Base-by-base conservation (phyloP, 2,113 vertebrate species). In the Tupaia tana region DNA sequence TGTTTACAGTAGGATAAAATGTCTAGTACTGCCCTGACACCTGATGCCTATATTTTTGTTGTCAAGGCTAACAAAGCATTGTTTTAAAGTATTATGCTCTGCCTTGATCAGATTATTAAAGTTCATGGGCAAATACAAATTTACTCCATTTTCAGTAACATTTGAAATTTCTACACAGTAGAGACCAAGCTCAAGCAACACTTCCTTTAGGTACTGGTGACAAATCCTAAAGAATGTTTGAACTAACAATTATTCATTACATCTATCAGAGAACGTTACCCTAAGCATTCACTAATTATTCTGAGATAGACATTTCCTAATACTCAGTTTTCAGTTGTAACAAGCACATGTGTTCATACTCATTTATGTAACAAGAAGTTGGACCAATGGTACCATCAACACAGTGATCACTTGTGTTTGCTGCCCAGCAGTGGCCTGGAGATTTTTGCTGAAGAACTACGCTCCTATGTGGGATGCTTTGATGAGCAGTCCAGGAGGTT, bases 281-380 rank as follows among this genome's bases (percentile, higher is more conserved):
- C 34, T 93, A 71, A 95, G 24, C 56, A 31, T 80, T 63, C 90
- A 52, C 69, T 87, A 82, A 90, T 78, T 92, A 64, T 89, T 86
- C 58, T 78, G 80, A 25, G 66, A 83, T 0, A 43, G 25, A 27
- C 14, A 94, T 59, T 22, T 69, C 22, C 54, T 31, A 59, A 90
- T 14, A 61, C 43, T 34, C 31, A 83, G 71, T 10, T 73, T 87
- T 90, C 7, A 83, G 56, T 13, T 86, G 22, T 64, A 87, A 89
- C 56, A 74, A 87, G 25, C 34, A 34, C 19, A 61, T 22, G 24
- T 27, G n/a, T 24, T 77, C 61, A 86, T 56, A 56, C 7, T 93
- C 20, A 85, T 71, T 89, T 84, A 64, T 9, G 67, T 27, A 80
- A 66, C 24, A 80, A 54, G 64, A 78, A 59, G 27, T 13, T 54